Percentiles rank a stretch among this genome's conserved stretches.
phyloP scores from a whole-genome alignment of 1,140 invertebrate genomes.

The Drosophila paulistorum region DNA sequence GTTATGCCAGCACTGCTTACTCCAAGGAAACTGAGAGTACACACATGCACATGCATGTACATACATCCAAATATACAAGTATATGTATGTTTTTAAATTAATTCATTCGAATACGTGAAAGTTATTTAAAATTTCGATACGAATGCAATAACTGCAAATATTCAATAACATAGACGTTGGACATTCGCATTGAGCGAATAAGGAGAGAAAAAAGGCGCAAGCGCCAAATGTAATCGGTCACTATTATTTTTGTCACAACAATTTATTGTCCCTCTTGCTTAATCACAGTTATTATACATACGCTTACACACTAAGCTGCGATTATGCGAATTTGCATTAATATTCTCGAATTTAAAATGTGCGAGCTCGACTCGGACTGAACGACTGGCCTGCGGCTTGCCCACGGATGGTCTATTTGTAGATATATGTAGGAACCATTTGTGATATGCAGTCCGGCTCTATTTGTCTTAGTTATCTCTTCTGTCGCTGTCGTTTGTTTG shows the following conservation, averaged over 20 bases:
- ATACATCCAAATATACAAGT: no score
- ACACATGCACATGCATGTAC: no score
- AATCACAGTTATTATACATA: conserved; percentile 3
- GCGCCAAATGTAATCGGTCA: not conserved
- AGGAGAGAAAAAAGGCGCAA: not conserved
- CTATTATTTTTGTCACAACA: not conserved
- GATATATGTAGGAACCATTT: conserved; percentile 1
- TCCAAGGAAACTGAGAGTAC: no score
- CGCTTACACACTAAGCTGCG: not conserved
- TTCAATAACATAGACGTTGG: not conserved
- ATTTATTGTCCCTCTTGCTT: not conserved
- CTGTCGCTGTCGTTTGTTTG: conserved; percentile 12
- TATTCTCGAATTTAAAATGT: not conserved
- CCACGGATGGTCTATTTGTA: conserved; percentile 7
- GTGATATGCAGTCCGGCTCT: conserved; percentile 7
- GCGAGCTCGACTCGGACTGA: conserved; percentile 1
- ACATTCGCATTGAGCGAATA: not conserved
- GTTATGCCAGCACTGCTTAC: no score
- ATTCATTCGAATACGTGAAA: no score
- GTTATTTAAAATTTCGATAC: not conserved
- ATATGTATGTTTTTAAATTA: no score
- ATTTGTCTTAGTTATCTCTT: conserved; percentile 13
- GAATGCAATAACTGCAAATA: not conserved
- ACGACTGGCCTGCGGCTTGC: not conserved
- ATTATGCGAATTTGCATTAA: not conserved